Evolutionary conservation across 1,140 invertebrate species (phyloP).

Genomic region (Saccostrea glomerata): DNA sequence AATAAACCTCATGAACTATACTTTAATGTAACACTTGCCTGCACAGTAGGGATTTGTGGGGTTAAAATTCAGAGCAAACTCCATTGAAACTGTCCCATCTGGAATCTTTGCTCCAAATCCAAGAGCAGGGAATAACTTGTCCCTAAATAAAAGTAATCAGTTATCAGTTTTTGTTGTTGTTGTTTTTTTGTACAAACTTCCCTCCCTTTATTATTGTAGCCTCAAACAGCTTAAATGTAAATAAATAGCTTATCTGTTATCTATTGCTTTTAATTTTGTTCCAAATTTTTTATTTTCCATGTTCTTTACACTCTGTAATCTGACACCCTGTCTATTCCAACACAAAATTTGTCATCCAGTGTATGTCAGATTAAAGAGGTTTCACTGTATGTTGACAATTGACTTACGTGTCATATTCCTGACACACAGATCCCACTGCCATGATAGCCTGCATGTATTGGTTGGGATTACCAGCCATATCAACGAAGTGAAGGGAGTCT

Average conservation of each 20-base stretch:
- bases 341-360: too few relatives aligned
- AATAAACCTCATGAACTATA: not conserved
- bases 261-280: too few relatives aligned
- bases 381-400: too few relatives aligned
- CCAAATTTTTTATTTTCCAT: too few relatives aligned
- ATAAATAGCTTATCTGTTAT: too few relatives aligned
- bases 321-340: too few relatives aligned
- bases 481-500: constrained; percentile 80
- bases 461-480: constrained; percentile 61
- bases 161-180: too few relatives aligned
- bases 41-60: constrained; percentile 82
- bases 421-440: constrained; percentile 83
- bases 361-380: too few relatives aligned
- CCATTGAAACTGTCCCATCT: constrained; percentile 72
- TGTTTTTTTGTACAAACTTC: too few relatives aligned
- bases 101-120: constrained; percentile 78
- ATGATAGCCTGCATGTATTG: constrained; percentile 79
- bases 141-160: constrained; percentile 71
- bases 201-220: too few relatives aligned
- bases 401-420: constrained; percentile 82
- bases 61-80: constrained; percentile 81
- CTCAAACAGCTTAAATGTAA: too few relatives aligned
- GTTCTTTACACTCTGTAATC: too few relatives aligned
- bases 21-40: constrained; percentile 60
- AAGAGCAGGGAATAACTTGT: constrained; percentile 78